These are phyloP conservation scores for Apomyelois bistriatella DNA, from an alignment of 2,888 invertebrate genomes.

Conservation along the genomic window DNA sequence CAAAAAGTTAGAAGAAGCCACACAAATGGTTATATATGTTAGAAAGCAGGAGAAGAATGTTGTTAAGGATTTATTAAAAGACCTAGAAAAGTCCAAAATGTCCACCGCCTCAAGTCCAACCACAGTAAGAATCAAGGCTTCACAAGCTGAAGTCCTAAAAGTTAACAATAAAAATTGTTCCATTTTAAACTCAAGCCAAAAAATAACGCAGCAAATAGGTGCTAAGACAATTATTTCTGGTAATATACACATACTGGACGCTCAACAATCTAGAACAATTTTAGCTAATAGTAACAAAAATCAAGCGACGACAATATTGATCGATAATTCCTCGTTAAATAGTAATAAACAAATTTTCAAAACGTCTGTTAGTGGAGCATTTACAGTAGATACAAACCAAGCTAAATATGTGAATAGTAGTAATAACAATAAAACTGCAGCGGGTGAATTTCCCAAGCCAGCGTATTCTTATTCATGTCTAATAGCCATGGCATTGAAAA, in stretches of 20 bases:
- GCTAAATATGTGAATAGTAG: conserved; percentile 62
- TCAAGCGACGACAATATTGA: conserved; percentile 73
- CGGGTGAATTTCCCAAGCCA: conserved; percentile 93
- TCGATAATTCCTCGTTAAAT: conserved; percentile 70
- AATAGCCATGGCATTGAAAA: conserved; percentile 98
- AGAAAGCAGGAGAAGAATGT: conserved; percentile 76
- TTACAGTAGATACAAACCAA: conserved; percentile 64
- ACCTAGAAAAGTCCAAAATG: conserved; percentile 72
- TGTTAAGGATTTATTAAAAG: conserved; percentile 83
- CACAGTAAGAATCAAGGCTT: conserved; percentile 65
- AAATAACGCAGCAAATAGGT: conserved; percentile 65
- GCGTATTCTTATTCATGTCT: conserved; percentile 98
- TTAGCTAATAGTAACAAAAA: conserved; percentile 69
- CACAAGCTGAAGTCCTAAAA: conserved; percentile 63
- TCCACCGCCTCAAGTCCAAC: conserved; percentile 43
- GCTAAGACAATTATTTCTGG: conserved; percentile 76
- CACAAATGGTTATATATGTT: conserved; percentile 72
- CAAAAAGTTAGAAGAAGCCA: conserved; percentile 67
- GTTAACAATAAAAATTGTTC: conserved; percentile 70
- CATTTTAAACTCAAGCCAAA: conserved; percentile 68
- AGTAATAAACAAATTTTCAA: conserved; percentile 74
- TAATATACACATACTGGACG: conserved; percentile 76
- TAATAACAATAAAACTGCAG: conserved; percentile 56
- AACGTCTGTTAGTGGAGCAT: conserved; percentile 62
- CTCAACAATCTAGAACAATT: conserved; percentile 74